phyloP scores from a whole-genome alignment of 2,888 invertebrate genomes.

The Coelopa pilipes region DNA sequence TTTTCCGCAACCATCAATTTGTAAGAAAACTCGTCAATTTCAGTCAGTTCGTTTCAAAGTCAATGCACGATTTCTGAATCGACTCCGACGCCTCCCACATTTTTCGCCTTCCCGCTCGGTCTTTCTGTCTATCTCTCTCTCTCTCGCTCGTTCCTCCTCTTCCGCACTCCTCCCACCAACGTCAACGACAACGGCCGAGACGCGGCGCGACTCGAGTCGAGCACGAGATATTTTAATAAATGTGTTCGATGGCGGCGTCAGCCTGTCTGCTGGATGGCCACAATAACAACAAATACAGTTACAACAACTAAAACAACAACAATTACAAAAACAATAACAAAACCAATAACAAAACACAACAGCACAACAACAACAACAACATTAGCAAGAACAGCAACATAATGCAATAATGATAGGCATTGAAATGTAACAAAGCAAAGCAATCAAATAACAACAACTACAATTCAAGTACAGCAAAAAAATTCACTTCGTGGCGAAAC shows the following conservation, averaged over 20 bases:
- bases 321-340: conserved; percentile 17
- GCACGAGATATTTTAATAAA: conserved; percentile 31
- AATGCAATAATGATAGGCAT: no score
- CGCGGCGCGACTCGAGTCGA: not conserved
- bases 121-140: no score
- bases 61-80: conserved; percentile 7
- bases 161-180: no score
- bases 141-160: no score
- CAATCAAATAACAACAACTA: conserved; percentile 32
- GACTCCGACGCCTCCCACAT: no score
- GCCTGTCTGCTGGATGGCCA: conserved; percentile 31
- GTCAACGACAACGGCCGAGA: conserved; percentile 4
- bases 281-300: no score
- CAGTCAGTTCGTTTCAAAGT: not conserved
- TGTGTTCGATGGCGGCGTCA: conserved; percentile 21
- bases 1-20: no score
- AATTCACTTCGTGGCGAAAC: conserved; percentile 3
- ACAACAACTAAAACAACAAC: conserved; percentile 7
- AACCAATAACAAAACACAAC: conserved; percentile 24
- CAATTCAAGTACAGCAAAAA: conserved; percentile 23
- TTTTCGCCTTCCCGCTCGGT: no score
- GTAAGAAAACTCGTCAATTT: no score
- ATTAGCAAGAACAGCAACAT: conserved; percentile 28
- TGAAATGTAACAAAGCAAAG: conserved; percentile 2
- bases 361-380: conserved; percentile 23